These are phyloP conservation scores for Malurus alboscapulatus DNA, from an alignment of 2,113 vertebrate genomes.

Conservation along the genomic window DNA sequence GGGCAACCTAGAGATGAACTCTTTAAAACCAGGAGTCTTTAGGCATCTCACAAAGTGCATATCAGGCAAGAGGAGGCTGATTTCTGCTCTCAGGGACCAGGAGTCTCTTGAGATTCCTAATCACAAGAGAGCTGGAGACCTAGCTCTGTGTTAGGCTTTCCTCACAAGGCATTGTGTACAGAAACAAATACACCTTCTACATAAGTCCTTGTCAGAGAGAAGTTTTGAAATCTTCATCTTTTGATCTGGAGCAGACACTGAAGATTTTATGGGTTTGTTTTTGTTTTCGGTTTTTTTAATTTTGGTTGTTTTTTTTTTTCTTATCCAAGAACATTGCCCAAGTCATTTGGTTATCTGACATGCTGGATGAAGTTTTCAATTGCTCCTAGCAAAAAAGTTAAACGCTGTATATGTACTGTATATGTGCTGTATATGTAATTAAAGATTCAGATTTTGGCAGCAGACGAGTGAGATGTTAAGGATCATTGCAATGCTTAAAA, in stretches of 20 bases:
- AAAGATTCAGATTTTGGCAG: conserved; percentile 7
- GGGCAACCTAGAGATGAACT: neutral
- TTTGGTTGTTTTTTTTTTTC: neutral
- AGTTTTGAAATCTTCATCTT: neutral
- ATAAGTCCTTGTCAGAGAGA: neutral
- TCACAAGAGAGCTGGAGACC: neutral
- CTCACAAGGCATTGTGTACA: rapidly evolving
- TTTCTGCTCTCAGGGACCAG: neutral
- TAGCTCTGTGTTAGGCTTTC: neutral
- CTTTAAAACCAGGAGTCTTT: neutral
- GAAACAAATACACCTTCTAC: neutral
- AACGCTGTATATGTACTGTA: neutral
- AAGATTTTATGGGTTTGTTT: neutral
- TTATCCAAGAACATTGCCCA: neutral
- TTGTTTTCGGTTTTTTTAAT: no score
- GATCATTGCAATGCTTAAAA: neutral
- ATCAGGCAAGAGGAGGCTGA: neutral
- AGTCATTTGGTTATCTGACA: neutral
- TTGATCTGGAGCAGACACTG: neutral
- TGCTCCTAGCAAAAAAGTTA: neutral
- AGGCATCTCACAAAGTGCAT: neutral
- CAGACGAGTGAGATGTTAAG: neutral
- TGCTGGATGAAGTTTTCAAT: neutral
- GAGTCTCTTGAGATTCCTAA: neutral
- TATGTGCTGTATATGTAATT: neutral